A percentile compares a stretch with the other conserved stretches of the same genome.
Conservation (phyloP, 2,113 vertebrate genomes). For the Nanorana parkeri region DNA sequence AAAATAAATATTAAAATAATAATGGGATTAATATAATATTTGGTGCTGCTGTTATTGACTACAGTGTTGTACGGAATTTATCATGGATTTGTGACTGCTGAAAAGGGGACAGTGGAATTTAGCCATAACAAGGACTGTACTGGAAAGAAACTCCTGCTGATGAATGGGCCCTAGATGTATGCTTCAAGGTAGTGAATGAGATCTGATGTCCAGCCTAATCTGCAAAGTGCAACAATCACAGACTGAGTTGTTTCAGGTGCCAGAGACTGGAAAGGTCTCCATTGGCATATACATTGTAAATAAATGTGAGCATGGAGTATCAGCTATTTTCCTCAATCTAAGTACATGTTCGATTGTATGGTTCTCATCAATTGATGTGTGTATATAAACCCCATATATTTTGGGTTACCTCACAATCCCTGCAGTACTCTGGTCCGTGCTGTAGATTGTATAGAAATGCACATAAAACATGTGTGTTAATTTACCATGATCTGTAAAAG, state of each 20-base stretch:
- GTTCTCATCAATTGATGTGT: slow-evolving; percentile 41
- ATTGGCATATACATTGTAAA: slow-evolving; percentile 44
- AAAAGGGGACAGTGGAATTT: slow-evolving; percentile 79
- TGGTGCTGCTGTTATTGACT: slow-evolving; percentile 84
- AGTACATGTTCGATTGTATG: slow-evolving; percentile 47
- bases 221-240: slow-evolving; percentile 40
- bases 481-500: slow-evolving; percentile 23
- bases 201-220: slow-evolving; percentile 59
- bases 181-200: slow-evolving; percentile 65
- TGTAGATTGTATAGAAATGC: slow-evolving; percentile 50
- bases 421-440: slow-evolving; percentile 48
- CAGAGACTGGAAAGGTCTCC: slow-evolving; percentile 22
- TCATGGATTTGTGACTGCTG: slow-evolving; percentile 83
- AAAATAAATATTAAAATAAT: slow-evolving; percentile 75
- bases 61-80: slow-evolving; percentile 82
- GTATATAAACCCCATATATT: slow-evolving; percentile 45
- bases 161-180: slow-evolving; percentile 72
- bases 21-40: slow-evolving; percentile 80
- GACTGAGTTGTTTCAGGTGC: slow-evolving; percentile 39
- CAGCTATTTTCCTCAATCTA: slow-evolving; percentile 33
- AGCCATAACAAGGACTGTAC: slow-evolving; percentile 77
- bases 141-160: slow-evolving; percentile 78
- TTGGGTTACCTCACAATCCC: slow-evolving; percentile 47
- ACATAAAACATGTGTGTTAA: slow-evolving; percentile 38
- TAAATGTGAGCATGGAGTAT: slow-evolving; percentile 56